Evolutionary conservation across 2,888 invertebrate species (phyloP).

Genomic region (Pachydiplax longipennis): DNA sequence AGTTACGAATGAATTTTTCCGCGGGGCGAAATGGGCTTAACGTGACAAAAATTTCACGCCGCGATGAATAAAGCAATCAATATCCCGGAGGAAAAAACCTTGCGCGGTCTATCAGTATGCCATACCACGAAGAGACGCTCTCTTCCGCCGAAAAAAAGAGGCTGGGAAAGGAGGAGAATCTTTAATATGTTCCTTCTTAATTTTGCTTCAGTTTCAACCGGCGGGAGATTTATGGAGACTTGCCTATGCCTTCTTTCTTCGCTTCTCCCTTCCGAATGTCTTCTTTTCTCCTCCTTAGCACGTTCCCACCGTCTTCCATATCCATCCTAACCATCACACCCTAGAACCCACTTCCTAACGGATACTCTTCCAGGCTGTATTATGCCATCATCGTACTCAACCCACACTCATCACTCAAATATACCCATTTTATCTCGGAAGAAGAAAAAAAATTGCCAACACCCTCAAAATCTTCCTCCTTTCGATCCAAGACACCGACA

Average conservation of each 20-base stretch:
- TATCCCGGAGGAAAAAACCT: constrained; percentile 3
- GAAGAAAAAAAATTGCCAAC: no score
- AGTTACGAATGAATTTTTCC: constrained; percentile 36
- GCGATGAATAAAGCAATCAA: constrained; percentile 41
- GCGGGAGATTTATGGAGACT: constrained; percentile 28
- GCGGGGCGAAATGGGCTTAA: constrained; percentile 5
- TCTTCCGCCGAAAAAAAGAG: not conserved
- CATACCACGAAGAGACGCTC: constrained; percentile 28
- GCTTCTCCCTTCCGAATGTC: no score
- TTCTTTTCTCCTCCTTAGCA: no score
- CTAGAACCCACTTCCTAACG: not conserved
- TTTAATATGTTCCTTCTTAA: constrained; percentile 40
- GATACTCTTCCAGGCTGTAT: not conserved
- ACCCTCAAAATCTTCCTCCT: no score
- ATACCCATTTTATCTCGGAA: no score
- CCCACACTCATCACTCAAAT: no score
- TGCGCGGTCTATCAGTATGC: constrained; percentile 26
- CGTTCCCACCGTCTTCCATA: no score
- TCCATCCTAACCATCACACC: not conserved
- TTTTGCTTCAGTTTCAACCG: constrained; percentile 13
- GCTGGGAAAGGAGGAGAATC: not conserved
- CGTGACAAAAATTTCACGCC: constrained; percentile 42
- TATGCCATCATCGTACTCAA: no score
- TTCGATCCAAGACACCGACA: no score
- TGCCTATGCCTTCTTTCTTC: not conserved